Evolutionary conservation across 2,888 invertebrate species (phyloP), one percentile per base, ranked within the genome.

Genomic region (Tipula helvola): DNA sequence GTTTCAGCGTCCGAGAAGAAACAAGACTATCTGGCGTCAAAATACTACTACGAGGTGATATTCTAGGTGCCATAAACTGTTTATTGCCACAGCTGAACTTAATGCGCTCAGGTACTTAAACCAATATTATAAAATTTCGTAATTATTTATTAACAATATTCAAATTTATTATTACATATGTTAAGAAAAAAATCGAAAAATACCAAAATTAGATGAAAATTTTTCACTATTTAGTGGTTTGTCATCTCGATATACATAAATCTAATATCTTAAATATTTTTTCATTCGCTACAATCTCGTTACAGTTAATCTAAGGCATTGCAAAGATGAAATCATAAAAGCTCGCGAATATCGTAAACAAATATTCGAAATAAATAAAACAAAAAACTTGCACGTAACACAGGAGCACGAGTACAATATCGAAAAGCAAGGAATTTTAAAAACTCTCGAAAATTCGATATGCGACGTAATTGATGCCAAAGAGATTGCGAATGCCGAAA

Each of bases 11-110:
- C 5, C 71, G 71, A 18, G 71, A 71, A 10, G 71, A 71, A 28
- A 28, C 71, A 7, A 7, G 71, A 71, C 10, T 71, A 10, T 28
- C 71, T 84, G 84, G 84, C 16, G 88, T 87, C n/a, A 87, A 87
- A 87, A 87, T 88, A 28, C 83, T 88, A 36, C 83, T 88, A 5
- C 87, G 87, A 5, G 88, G 88, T n/a, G 88, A 88, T 86, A 83
- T 88, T 12, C 84, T 88, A 36, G 87, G 88, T 12, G 88, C 87
- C 16, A 85, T 88, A 18, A 87, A 87, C 36, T 88, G 88, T 39
- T 85, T 88, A 16, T 87, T 88, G 85, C 88, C 88, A 0, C 87
- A 87, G 47, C 44, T 88, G 13, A 86, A 87, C 71, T 87, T 88
- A 52, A 44, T 87, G 2, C 85, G 87, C 5, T 87, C 87, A 12